A percentile compares a stretch with the other conserved stretches of the same genome.
Conservation (phyloP, 2,797 vertebrate species). For the Onychomys arenicola region DNA sequence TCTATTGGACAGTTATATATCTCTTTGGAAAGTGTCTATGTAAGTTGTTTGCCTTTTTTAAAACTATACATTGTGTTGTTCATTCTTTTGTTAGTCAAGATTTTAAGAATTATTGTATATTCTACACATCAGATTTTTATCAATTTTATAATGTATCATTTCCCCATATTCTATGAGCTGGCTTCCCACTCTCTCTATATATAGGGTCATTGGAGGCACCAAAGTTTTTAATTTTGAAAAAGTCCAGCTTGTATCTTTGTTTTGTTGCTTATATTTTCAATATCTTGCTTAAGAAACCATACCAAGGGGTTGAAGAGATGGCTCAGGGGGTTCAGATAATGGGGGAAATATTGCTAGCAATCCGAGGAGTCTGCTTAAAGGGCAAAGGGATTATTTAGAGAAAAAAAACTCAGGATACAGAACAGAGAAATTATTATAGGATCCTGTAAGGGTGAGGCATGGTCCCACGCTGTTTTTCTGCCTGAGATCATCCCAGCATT, state of each 20-base stretch:
- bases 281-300: neutral
- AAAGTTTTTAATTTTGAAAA: neutral
- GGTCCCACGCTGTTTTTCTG: too few relatives aligned
- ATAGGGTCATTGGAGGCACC: neutral
- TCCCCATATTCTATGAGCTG: neutral
- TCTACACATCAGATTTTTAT: neutral
- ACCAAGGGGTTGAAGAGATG: neutral
- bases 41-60: neutral
- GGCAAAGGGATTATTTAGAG: too few relatives aligned
- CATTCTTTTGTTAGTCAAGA: neutral
- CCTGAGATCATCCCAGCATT: too few relatives aligned
- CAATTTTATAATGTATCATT: neutral
- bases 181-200: neutral
- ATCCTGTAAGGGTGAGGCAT: too few relatives aligned
- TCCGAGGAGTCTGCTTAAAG: too few relatives aligned
- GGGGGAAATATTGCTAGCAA: too few relatives aligned
- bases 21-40: neutral
- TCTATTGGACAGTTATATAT: neutral
- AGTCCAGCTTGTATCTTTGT: neutral
- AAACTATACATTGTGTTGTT: neutral
- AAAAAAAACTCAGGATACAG: too few relatives aligned
- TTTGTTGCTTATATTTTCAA: neutral
- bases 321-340: neutral
- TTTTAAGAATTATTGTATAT: neutral
- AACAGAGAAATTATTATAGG: too few relatives aligned